Base-by-base conservation (phyloP, 2,888 invertebrate genomes). In the Chydorus sphaericus region DNA sequence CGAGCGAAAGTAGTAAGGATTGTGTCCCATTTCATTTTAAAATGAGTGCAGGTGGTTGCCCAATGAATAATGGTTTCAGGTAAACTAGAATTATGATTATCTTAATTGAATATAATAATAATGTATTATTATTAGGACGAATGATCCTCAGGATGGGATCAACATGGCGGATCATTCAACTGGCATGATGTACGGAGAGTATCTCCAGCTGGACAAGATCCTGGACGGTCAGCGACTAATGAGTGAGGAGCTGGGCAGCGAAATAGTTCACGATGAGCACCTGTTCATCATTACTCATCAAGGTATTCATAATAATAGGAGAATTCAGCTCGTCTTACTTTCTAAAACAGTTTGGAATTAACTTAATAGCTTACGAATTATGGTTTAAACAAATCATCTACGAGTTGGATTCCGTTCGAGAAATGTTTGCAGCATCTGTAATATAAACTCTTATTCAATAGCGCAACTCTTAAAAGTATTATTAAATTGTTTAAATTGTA, bases 341-440 rank as follows among this genome's bases (percentile, higher is more conserved):
- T 57, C 31, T 48, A 28, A 16, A 29, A 8, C 16, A 28, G 36
- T 16, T 58, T 28, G 6, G 16, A 57, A n/a, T 14, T 29, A 58
- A 18, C 62, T 48, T 76, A 77, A 50, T 71, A 92, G 92, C 94
- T 0, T 97, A 97, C 73, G 98, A 98, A 71, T 75, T 98, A 4
- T 98, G 97, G 98, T 98, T 98, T 75, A 98, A 98, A 70, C 97
- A 98, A 74, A 93, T 98, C 52, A 85, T 98, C 60, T 94, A 82
- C 70, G 98, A 98, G 66, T 75, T 98, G 66, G 96, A 98, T 69
- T 94, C 93, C 0, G 85, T 98, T 29, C 74, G 93, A 39, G 73
- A 77, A 3, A 76, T 93, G 55, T 83, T 98, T 65, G 68, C 79
- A 61, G 79, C 75, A 30, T 77, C 77, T 66, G 68, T 66, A 62